Conservation (phyloP, 2,113 vertebrate genomes). For the Climacteris rufus region DNA sequence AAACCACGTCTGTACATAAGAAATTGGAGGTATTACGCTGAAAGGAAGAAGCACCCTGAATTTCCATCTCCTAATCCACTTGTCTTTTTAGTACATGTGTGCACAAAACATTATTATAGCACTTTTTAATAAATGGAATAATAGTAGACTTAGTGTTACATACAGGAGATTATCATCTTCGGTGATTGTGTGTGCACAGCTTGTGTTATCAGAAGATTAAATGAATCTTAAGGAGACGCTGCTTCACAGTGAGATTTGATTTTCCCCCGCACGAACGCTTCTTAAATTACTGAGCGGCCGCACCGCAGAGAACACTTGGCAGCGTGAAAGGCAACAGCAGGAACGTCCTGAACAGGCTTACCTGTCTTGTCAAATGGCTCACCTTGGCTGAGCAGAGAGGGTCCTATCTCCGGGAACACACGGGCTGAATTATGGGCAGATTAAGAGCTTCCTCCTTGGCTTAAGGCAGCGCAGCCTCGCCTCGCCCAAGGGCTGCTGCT, state of each 20-base stretch:
- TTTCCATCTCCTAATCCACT: slow-evolving; percentile 33
- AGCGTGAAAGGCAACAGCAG: fast-evolving
- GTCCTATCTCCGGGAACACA: neutral
- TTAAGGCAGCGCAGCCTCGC: neutral
- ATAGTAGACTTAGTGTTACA: slow-evolving; percentile 29
- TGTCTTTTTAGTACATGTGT: slow-evolving; percentile 2
- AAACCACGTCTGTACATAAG: neutral
- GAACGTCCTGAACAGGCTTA: neutral
- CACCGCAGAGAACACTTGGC: neutral
- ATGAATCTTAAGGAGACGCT: slow-evolving; percentile 9
- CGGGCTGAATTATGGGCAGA: neutral
- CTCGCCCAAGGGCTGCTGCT: neutral
- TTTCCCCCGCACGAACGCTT: neutral
- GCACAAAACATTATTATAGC: neutral
- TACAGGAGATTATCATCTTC: slow-evolving; percentile 39
- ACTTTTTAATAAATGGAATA: slow-evolving; percentile 47
- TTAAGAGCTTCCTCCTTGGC: neutral
- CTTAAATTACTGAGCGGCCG: neutral
- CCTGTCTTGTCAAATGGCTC: neutral
- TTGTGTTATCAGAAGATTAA: slow-evolving; percentile 50
- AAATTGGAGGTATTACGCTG: neutral
- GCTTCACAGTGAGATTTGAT: slow-evolving; percentile 7
- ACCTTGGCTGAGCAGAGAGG: neutral
- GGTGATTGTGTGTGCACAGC: slow-evolving; percentile 29
- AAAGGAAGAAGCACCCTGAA: neutral